Conservation (phyloP, 2,113 vertebrate genomes). For the Leptosomus discolor region DNA sequence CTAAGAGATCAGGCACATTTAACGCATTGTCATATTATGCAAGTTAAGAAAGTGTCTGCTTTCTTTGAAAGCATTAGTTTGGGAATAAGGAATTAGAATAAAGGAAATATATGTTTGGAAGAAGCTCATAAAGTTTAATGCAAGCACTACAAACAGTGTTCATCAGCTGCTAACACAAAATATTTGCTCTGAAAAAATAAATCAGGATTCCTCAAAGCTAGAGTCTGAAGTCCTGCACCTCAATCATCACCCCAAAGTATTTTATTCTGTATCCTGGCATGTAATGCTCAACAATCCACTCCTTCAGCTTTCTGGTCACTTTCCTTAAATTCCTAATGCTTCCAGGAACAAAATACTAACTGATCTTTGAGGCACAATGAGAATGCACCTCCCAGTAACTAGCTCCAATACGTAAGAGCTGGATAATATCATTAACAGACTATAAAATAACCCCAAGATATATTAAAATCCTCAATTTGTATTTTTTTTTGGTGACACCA, state of each 20-base stretch:
- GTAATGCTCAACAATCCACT: neutral
- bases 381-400: neutral
- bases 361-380: neutral
- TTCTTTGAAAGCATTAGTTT: neutral
- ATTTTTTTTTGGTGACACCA: neutral
- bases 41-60: neutral
- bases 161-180: neutral
- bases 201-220: neutral
- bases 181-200: neutral
- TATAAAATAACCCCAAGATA: neutral
- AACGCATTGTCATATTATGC: neutral
- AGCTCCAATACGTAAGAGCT: neutral
- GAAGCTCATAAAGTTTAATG: neutral
- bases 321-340: neutral
- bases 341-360: neutral
- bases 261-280: neutral
- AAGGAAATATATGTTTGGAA: neutral
- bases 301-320: neutral
- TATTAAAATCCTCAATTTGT: neutral
- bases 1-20: neutral
- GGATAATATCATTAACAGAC: neutral
- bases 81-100: neutral
- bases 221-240: neutral
- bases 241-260: neutral
- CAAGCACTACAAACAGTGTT: neutral